Conservation (phyloP, 2,797 vertebrate genomes). For the Toxotes lorentzi region DNA sequence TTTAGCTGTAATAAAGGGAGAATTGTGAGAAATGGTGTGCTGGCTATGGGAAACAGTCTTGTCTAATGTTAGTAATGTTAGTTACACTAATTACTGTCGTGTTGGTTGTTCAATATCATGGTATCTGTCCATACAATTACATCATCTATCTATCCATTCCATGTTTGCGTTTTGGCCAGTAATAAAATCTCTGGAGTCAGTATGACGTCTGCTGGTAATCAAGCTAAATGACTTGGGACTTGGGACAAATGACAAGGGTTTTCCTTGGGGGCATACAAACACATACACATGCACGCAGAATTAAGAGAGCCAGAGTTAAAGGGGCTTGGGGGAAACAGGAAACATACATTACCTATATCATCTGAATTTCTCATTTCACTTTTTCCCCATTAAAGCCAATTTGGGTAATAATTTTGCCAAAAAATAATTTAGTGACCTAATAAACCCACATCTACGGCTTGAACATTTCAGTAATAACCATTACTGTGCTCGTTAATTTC, state of each 20-base stretch:
- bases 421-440: slow-evolving; percentile 44
- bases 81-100: too few relatives aligned
- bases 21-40: too few relatives aligned
- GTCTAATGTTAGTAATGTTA: too few relatives aligned
- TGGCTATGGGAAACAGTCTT: too few relatives aligned
- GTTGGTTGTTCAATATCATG: too few relatives aligned
- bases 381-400: slow-evolving; percentile 41
- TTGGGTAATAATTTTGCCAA: slow-evolving; percentile 34
- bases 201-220: slow-evolving; percentile 55
- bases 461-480: slow-evolving; percentile 52
- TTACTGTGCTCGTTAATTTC: slow-evolving; percentile 51
- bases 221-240: too few relatives aligned
- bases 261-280: slow-evolving; percentile 19
- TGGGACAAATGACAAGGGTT: slow-evolving; percentile 51
- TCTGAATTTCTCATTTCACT: slow-evolving; percentile 37
- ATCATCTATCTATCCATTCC: slow-evolving; percentile 23
- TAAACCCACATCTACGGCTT: slow-evolving; percentile 30
- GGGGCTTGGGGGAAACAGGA: slow-evolving; percentile 18
- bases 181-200: slow-evolving; percentile 57
- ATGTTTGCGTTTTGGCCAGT: slow-evolving; percentile 24
- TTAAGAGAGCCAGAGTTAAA: neutral
- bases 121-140: too few relatives aligned
- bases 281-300: slow-evolving; percentile 6
- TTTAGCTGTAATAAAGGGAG: too few relatives aligned
- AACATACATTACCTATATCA: slow-evolving; percentile 24